Conservation (phyloP, 2,797 vertebrate genomes). For the Mormyrops attenuatus region DNA sequence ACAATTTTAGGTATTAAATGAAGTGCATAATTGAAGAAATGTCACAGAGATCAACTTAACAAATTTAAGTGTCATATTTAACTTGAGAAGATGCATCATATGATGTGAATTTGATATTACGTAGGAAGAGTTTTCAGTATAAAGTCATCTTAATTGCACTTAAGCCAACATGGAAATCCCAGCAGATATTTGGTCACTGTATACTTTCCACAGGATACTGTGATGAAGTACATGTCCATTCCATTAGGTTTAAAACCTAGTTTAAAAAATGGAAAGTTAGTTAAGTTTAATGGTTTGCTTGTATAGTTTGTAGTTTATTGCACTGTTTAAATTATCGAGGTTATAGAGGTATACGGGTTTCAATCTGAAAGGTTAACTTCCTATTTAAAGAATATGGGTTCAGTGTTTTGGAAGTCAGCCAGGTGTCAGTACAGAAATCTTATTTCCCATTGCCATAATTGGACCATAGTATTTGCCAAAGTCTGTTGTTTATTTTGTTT, state of each 20-base stretch:
- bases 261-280: background rate
- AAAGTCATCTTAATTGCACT: background rate
- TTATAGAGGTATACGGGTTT: background rate
- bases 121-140: background rate
- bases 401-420: background rate
- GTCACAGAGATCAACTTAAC: background rate
- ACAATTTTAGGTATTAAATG: background rate
- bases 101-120: background rate
- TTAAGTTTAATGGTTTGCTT: background rate
- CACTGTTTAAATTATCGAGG: background rate
- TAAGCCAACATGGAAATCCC: background rate
- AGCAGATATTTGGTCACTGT: background rate
- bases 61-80: background rate
- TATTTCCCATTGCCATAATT: background rate
- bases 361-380: background rate
- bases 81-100: background rate
- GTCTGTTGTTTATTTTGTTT: background rate
- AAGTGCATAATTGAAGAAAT: background rate
- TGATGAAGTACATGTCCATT: background rate
- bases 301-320: constrained; percentile 1
- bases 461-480: background rate
- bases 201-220: background rate
- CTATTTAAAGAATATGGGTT: constrained; percentile 1
- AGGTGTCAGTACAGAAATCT: background rate
- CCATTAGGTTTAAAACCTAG: background rate